A percentile compares a stretch with the other conserved stretches of the same genome.
These are phyloP conservation scores for Eretmochelys imbricata DNA, from an alignment of 2,113 vertebrate genomes.

Conservation along the genomic window DNA sequence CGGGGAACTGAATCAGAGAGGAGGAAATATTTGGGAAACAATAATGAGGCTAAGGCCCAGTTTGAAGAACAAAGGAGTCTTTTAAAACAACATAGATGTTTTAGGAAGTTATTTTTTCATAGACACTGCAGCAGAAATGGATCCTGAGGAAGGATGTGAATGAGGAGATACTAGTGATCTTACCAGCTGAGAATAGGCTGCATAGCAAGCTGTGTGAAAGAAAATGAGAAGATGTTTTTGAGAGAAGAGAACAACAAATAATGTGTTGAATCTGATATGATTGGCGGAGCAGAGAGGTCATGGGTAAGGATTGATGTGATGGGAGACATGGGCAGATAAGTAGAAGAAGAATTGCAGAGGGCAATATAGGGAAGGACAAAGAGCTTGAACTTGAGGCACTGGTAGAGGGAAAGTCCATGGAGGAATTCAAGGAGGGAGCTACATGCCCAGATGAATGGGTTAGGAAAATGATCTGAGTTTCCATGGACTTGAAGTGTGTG, in stretches of 20 bases:
- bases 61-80: background rate
- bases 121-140: background rate
- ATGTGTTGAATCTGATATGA: fast-evolving
- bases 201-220: background rate
- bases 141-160: background rate
- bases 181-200: background rate
- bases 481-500: no score
- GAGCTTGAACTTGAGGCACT: background rate
- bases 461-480: background rate
- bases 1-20: background rate
- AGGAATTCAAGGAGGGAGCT: background rate
- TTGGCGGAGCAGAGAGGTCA: background rate
- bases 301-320: background rate
- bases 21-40: background rate
- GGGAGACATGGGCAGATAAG: background rate
- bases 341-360: background rate
- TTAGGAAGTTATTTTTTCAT: background rate
- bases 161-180: background rate
- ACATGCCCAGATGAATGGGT: background rate
- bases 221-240: background rate
- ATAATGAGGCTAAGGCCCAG: background rate
- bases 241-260: background rate
- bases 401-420: background rate
- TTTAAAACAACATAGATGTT: background rate
- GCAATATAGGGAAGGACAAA: background rate